phyloP scores from a whole-genome alignment of 2,888 invertebrate species.

The Pherbina coryleti region DNA sequence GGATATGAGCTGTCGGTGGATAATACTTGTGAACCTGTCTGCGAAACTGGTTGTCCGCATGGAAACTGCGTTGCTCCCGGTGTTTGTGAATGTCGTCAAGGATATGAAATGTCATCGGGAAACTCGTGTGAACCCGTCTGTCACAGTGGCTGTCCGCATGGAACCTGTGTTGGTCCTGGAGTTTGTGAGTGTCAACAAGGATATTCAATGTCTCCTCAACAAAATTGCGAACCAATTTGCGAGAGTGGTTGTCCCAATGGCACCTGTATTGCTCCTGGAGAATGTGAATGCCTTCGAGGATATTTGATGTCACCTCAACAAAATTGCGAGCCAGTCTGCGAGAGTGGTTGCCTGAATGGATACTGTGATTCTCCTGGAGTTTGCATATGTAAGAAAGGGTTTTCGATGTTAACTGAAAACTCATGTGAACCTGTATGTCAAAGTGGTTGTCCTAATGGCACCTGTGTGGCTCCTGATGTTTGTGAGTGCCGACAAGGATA shows the following conservation, averaged over 20 bases:
- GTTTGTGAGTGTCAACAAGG: slow-evolving; percentile 54
- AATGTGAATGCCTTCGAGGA: slow-evolving; percentile 52
- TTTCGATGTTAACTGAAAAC: not conserved
- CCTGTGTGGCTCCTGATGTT: slow-evolving; percentile 50
- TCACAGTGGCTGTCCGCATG: slow-evolving; percentile 52
- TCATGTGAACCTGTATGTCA: slow-evolving; percentile 29
- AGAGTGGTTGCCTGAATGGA: slow-evolving; percentile 51
- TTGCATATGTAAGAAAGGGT: slow-evolving; percentile 52
- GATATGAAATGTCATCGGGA: not conserved
- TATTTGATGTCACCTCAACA: not conserved
- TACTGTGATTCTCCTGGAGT: slow-evolving; percentile 55
- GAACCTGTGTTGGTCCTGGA: slow-evolving; percentile 56
- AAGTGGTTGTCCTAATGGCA: slow-evolving; percentile 52
- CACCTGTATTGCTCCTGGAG: slow-evolving; percentile 55
- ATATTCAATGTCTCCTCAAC: not conserved
- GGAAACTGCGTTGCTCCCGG: slow-evolving; percentile 55
- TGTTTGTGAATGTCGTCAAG: slow-evolving; percentile 19
- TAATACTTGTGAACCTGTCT: not conserved
- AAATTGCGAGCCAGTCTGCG: slow-evolving; percentile 46
- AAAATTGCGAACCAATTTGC: slow-evolving; percentile 47
- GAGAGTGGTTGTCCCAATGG: slow-evolving; percentile 51
- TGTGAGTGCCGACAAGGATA: slow-evolving; percentile 42
- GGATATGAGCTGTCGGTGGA: not conserved
- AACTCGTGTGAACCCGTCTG: slow-evolving; percentile 58
- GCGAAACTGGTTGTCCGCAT: slow-evolving; percentile 45